A percentile compares a stretch with the other conserved stretches of the same genome.
Evolutionary conservation across 2,113 vertebrate genomes (phyloP).

Genomic region (Cephalopterus ornatus): DNA sequence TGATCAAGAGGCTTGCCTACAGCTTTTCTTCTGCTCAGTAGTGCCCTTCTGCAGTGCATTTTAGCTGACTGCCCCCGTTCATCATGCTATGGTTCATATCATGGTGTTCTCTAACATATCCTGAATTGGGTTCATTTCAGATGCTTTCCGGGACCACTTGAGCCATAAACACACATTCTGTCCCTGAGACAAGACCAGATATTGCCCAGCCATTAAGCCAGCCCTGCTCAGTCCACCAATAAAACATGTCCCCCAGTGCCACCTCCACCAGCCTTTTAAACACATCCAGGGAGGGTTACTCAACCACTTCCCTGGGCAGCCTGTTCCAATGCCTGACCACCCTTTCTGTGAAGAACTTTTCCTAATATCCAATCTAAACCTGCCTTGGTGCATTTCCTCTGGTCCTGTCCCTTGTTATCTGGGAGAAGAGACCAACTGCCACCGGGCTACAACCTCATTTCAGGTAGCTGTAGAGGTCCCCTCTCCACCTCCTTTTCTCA

Average conservation of each 20-base stretch:
- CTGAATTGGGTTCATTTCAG: background rate
- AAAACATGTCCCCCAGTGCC: background rate
- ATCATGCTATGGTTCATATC: background rate
- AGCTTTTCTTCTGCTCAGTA: background rate
- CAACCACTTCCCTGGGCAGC: background rate
- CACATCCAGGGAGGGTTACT: background rate
- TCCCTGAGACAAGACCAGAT: background rate
- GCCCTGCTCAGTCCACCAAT: background rate
- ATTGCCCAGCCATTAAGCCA: background rate
- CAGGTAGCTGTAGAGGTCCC: background rate
- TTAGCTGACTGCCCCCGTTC: background rate
- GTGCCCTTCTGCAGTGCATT: background rate
- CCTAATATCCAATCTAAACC: background rate
- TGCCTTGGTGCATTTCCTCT: background rate
- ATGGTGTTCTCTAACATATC: background rate
- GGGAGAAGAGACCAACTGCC: background rate
- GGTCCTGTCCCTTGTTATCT: too few relatives aligned
- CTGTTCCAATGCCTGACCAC: background rate
- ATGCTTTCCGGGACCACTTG: background rate
- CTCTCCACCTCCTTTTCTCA: background rate
- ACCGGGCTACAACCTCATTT: rapidly evolving
- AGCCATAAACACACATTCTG: background rate
- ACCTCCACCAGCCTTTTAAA: background rate
- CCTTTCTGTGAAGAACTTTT: background rate
- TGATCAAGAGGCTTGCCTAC: background rate